phyloP scores from a whole-genome alignment of 2,888 invertebrate species.

The Nudaria mundana region DNA sequence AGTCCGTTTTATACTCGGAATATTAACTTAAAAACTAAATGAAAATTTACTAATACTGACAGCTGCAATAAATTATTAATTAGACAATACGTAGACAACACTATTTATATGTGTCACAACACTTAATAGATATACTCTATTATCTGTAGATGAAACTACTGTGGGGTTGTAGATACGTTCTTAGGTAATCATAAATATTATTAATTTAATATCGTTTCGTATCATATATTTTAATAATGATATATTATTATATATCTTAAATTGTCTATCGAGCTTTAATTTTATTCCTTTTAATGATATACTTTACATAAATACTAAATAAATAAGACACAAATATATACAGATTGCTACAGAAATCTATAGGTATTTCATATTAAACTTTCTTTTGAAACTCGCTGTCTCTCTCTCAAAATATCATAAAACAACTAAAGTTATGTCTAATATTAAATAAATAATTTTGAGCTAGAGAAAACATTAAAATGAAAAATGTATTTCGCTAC shows the following conservation, averaged over 20 bases:
- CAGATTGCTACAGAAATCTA: too few relatives aligned
- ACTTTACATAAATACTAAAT: neutral
- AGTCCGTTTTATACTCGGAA: too few relatives aligned
- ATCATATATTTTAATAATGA: neutral
- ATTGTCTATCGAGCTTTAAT: too few relatives aligned
- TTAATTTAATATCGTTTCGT: neutral
- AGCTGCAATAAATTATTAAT: too few relatives aligned
- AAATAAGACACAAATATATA: conserved; percentile 4
- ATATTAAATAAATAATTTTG: conserved; percentile 46
- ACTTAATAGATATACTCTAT: too few relatives aligned
- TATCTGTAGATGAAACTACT: too few relatives aligned
- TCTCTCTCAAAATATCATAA: conserved; percentile 26
- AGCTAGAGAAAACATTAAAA: conserved; percentile 43
- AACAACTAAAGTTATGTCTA: conserved; percentile 32
- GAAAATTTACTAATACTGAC: too few relatives aligned
- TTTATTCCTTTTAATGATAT: neutral
- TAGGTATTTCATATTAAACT: too few relatives aligned
- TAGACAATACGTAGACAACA: too few relatives aligned
- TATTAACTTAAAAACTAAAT: too few relatives aligned
- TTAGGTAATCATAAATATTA: neutral
- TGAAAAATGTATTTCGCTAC: conserved; percentile 38
- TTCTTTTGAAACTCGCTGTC: conserved; percentile 11
- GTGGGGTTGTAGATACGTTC: too few relatives aligned
- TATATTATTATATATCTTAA: neutral
- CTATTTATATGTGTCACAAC: too few relatives aligned